A percentile compares a stretch with the other conserved stretches of the same genome.
These are phyloP conservation scores for Lymantria monacha DNA, from an alignment of 2,888 invertebrate genomes.

Conservation along the genomic window DNA sequence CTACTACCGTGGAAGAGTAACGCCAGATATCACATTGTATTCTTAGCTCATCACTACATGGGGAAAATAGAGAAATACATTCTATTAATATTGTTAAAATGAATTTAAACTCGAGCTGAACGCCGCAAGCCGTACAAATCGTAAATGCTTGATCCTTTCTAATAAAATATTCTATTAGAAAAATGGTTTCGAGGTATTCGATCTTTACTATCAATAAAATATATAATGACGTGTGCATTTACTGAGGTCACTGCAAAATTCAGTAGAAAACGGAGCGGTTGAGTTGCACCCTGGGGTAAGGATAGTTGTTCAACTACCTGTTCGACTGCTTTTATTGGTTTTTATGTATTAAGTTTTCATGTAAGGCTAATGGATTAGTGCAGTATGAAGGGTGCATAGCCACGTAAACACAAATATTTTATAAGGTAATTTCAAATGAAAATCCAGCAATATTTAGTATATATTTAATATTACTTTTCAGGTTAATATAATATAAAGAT, in stretches of 20 bases:
- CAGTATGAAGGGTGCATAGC: conserved; percentile 44
- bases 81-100: too few relatives aligned
- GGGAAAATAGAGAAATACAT: too few relatives aligned
- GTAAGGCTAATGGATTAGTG: conserved; percentile 73
- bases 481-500: too few relatives aligned
- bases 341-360: conserved; percentile 73
- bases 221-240: conserved; percentile 25
- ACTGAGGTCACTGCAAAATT: conserved; percentile 27
- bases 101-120: too few relatives aligned
- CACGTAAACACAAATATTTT: conserved; percentile 12
- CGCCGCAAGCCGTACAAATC: background rate
- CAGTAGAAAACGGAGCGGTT: conserved; percentile 14
- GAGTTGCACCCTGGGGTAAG: conserved; percentile 49
- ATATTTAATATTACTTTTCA: too few relatives aligned
- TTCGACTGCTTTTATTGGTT: conserved; percentile 62
- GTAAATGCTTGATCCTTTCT: background rate
- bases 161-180: background rate
- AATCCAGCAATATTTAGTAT: background rate
- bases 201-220: conserved; percentile 18
- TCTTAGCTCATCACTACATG: too few relatives aligned
- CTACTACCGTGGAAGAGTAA: too few relatives aligned
- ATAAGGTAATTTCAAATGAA: background rate
- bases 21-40: too few relatives aligned
- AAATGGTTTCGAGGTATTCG: conserved; percentile 3
- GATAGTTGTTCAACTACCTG: conserved; percentile 51